Conservation (phyloP, 2,797 vertebrate genomes). For the Chanos chanos region DNA sequence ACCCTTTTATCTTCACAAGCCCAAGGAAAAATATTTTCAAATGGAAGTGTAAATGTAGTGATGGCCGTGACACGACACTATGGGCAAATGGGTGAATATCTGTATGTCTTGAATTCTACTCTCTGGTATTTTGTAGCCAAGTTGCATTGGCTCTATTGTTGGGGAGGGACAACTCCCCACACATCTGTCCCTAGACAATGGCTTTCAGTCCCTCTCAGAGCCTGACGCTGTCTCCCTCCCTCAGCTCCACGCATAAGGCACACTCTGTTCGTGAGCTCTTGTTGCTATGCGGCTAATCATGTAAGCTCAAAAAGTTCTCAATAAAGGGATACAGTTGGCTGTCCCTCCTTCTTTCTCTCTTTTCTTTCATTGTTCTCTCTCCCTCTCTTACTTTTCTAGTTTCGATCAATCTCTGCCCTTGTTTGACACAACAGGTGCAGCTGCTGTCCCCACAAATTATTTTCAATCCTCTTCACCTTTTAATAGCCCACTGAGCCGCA, state of each 20-base stretch:
- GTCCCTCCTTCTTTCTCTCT: too few species aligned
- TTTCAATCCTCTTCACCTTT: constrained; percentile 1
- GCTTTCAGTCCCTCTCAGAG: constrained; percentile 22
- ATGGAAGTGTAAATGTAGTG: too few species aligned
- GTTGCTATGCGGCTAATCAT: not conserved
- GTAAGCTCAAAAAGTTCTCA: not conserved
- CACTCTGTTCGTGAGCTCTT: constrained; percentile 30
- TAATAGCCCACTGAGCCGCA: not conserved
- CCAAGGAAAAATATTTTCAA: too few species aligned
- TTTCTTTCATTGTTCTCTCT: not conserved
- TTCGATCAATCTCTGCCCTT: too few species aligned
- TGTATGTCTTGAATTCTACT: not conserved
- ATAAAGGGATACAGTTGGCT: not conserved
- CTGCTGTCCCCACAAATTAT: not conserved
- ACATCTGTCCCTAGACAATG: constrained; percentile 47
- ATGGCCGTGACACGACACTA: not conserved
- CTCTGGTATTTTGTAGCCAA: not conserved
- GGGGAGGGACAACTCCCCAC: constrained; percentile 4
- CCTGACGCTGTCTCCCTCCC: constrained; percentile 20
- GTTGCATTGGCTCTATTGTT: constrained; percentile 31
- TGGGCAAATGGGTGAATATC: not conserved
- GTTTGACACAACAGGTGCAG: too few species aligned
- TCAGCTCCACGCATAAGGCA: constrained; percentile 23
- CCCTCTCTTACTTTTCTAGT: too few species aligned
- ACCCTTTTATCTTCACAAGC: too few species aligned